Percentiles rank a stretch among this genome's conserved stretches.
phyloP scores from a whole-genome alignment of 92 coral and sea anemone genomes.

The Umimayanthus chanpuru region DNA sequence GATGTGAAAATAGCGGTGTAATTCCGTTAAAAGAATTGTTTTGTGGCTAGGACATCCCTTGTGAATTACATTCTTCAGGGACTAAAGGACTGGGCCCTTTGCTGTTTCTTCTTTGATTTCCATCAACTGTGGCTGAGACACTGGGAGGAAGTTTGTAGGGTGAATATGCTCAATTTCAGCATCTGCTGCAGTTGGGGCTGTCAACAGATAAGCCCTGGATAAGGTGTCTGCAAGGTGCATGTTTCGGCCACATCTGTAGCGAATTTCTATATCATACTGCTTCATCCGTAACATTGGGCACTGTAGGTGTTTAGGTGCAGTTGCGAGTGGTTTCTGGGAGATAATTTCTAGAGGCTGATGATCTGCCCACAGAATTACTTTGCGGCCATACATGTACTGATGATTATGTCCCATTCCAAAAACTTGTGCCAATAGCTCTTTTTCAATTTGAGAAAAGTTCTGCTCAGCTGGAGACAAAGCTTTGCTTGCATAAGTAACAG shows the following conservation, averaged over 20 bases:
- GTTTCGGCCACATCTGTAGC: conserved; percentile 53
- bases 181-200: conserved; percentile 41
- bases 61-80: conserved; percentile 41
- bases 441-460: conserved; percentile 51
- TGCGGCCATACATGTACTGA: conserved; percentile 53
- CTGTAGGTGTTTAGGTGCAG: conserved; percentile 58
- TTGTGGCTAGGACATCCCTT: conserved; percentile 56
- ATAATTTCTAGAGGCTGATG: conserved; percentile 64
- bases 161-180: conserved; percentile 47
- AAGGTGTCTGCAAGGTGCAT: conserved; percentile 53
- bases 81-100: conserved; percentile 49
- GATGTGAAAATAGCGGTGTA: conserved; percentile 42
- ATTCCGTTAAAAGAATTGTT: conserved; percentile 32
- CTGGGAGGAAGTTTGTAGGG: conserved; percentile 47
- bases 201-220: conserved; percentile 50
- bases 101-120: conserved; percentile 58
- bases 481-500: conserved; percentile 52
- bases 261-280: conserved; percentile 54
- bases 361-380: conserved; percentile 50
- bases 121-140: conserved; percentile 51
- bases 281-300: conserved; percentile 34
- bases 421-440: conserved; percentile 54
- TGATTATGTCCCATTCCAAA: conserved; percentile 54
- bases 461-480: conserved; percentile 37
- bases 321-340: conserved; percentile 54